Evolutionary conservation across 2,797 vertebrate species (phyloP).

Genomic region (Pampus argenteus): DNA sequence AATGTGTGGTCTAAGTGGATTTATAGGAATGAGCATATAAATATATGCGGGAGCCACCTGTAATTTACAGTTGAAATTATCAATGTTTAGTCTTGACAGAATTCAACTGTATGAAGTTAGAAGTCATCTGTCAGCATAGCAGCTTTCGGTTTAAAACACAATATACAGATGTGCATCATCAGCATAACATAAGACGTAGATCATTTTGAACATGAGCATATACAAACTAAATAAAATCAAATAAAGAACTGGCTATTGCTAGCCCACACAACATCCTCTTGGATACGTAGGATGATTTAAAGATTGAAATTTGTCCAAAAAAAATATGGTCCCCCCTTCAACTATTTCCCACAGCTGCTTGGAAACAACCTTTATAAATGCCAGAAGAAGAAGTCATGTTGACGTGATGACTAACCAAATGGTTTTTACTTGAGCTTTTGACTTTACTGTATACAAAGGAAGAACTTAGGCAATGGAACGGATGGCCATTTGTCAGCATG

Average conservation of each 20-base stretch:
- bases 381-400: conserved; percentile 11
- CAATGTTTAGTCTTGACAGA: neutral
- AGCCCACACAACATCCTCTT: neutral
- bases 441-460: neutral
- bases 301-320: conserved; percentile 16
- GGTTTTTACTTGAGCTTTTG: conserved; percentile 6
- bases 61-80: neutral
- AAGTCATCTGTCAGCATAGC: neutral
- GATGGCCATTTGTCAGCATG: too few species aligned
- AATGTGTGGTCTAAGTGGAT: neutral
- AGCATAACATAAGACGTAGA: neutral
- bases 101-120: neutral
- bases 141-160: neutral
- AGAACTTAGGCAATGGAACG: too few species aligned
- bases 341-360: conserved; percentile 34
- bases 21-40: neutral
- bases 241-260: neutral
- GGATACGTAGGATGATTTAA: neutral
- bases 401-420: conserved; percentile 9
- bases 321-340: neutral
- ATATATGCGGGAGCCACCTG: neutral
- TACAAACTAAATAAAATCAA: neutral
- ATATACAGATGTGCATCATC: conserved; percentile 18
- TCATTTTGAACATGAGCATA: neutral
- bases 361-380: conserved; percentile 33